Evolutionary conservation across 2,888 invertebrate species (phyloP), one percentile per base, ranked within the genome.

Genomic region (Dryobotodes eremita): DNA sequence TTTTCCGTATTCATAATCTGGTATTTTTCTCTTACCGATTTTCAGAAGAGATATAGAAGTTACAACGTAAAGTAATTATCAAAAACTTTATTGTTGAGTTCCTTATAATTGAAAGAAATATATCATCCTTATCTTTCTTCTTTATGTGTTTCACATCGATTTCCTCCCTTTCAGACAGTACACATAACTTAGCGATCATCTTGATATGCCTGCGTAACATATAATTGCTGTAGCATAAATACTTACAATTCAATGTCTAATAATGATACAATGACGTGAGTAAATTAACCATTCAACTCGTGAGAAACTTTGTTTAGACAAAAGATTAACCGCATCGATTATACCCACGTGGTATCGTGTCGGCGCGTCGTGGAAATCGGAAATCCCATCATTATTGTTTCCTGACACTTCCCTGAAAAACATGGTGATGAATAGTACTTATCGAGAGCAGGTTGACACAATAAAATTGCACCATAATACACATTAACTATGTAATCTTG

Each of bases 371-470:
- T 94, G 94, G 93, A 94, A 95, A 95, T 96, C 95, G 96, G 96
- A 96, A 96, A 96, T 96, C 93, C 96, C 96, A 90, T 92, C 88
- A 90, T 94, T 94, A 94, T 95, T 93, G 91, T 95, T 94, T 94
- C 93, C 93, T 92, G 90, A 92, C 90, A 93, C 92, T 95, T 95
- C 93, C 94, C 90, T 91, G 91, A 95, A 95, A 94, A 92, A 84
- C 86, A 74, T 86, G 79, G 91, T 90, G 91, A 89, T 92, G 86
- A 89, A 91, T 88, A 81, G 90, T 89, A 88, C 82, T 86, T 87
- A 80, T 83, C 83, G 82, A 86, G 86, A 87, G 88, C 90, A 87
- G 87, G 77, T 85, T 88, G 86, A 90, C 88, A 94, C 93, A 94
- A 94, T 94, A 88, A 94, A 95, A 94, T 93, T 93, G 89, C 90